These are phyloP conservation scores for Scaptomyza cyrtandrae DNA, from an alignment of 2,888 invertebrate species.

Conservation along the genomic window DNA sequence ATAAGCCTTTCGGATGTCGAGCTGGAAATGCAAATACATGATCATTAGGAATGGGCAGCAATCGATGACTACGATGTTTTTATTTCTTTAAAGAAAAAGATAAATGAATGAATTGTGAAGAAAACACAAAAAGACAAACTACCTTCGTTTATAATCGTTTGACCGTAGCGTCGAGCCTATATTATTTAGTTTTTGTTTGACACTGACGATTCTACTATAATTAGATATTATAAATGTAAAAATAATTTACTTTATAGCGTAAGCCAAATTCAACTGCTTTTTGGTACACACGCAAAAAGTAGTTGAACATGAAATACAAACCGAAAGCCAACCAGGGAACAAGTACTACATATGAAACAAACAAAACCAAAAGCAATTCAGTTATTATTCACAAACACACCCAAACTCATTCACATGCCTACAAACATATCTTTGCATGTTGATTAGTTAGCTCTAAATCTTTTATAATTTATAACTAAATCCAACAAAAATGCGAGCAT, in stretches of 20 bases:
- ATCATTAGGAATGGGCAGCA: constrained; percentile 63
- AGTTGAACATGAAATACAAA: constrained; percentile 41
- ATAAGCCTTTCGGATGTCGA: constrained; percentile 91
- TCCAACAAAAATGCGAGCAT: constrained; percentile 34
- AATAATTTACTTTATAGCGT: constrained; percentile 38
- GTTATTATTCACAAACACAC: constrained; percentile 23
- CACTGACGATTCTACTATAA: constrained; percentile 73
- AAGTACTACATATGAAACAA: constrained; percentile 41
- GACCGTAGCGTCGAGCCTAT: constrained; percentile 20
- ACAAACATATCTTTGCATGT: constrained; percentile 65
- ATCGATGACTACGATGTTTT: constrained; percentile 5
- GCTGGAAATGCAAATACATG: constrained; percentile 89
- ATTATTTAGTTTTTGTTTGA: constrained; percentile 46
- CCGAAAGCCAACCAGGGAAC: constrained; percentile 64
- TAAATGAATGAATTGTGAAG: constrained; percentile 43
- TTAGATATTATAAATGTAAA: constrained; percentile 40
- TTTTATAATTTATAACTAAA: constrained; percentile 51
- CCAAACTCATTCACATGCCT: constrained; percentile 42
- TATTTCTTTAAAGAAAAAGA: not conserved
- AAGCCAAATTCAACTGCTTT: constrained; percentile 51
- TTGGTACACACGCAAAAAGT: constrained; percentile 40
- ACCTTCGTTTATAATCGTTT: constrained; percentile 56
- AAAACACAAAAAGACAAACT: constrained; percentile 70
- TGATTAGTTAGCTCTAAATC: constrained; percentile 66
- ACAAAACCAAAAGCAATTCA: constrained; percentile 46